Conservation (phyloP, 2,797 vertebrate genomes). For the Anguilla megastoma region DNA sequence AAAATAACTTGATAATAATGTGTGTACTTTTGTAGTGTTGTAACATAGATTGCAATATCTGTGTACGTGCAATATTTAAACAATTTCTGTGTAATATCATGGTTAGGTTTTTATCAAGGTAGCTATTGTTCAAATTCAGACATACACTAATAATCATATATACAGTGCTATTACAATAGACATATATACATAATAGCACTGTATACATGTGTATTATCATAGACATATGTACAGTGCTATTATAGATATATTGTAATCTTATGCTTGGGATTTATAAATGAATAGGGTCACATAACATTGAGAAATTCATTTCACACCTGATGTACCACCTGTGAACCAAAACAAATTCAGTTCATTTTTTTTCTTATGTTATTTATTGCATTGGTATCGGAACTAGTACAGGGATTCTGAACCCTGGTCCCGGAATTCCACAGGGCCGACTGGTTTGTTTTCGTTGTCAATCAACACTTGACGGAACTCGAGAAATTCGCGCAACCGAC, state of each 20-base stretch:
- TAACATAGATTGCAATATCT: neutral
- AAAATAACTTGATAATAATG: neutral
- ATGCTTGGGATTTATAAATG: neutral
- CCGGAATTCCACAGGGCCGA: no score
- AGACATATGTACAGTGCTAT: neutral
- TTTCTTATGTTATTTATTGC: slow-evolving; percentile 21
- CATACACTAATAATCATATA: neutral
- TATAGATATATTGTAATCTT: neutral
- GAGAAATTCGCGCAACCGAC: neutral
- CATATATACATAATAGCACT: neutral
- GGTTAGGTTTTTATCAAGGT: neutral
- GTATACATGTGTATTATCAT: neutral
- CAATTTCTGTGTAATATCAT: neutral
- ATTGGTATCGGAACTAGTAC: slow-evolving; percentile 16
- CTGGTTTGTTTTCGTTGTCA: neutral
- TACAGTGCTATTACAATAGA: neutral
- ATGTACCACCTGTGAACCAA: slow-evolving; percentile 15
- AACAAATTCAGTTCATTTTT: slow-evolving; percentile 16
- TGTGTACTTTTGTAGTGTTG: neutral
- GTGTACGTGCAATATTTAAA: neutral
- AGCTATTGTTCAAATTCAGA: slow-evolving; percentile 15
- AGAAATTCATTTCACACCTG: neutral
- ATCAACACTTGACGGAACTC: neutral
- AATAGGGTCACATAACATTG: neutral
- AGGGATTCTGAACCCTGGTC: neutral